phyloP scores from a whole-genome alignment of 2,113 vertebrate species.

The Melanerpes aurifrons region DNA sequence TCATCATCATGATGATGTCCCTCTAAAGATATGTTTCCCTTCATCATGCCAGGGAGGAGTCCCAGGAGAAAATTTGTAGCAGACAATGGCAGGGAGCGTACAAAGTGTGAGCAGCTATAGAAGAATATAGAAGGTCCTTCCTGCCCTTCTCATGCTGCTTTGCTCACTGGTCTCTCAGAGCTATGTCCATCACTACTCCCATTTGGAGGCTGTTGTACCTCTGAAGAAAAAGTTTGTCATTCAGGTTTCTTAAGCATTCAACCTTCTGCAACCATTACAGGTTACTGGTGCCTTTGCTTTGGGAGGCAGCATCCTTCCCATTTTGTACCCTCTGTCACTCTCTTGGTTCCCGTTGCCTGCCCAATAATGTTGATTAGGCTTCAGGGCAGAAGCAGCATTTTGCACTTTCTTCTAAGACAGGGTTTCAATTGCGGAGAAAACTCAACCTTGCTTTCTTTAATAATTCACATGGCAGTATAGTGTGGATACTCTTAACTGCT shows the following conservation, averaged over 20 bases:
- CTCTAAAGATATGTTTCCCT: not conserved
- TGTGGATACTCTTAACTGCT: slow-evolving; percentile 91
- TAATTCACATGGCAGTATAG: slow-evolving; percentile 92
- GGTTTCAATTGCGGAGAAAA: slow-evolving; percentile 56
- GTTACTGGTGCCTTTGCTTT: not conserved
- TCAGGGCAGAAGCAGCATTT: slow-evolving; percentile 66
- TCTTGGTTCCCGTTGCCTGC: slow-evolving; percentile 27
- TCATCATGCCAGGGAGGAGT: not conserved
- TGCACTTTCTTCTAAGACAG: slow-evolving; percentile 53
- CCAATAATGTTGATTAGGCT: slow-evolving; percentile 59
- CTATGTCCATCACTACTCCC: not conserved
- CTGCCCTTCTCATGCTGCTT: not conserved
- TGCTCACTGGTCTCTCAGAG: not conserved
- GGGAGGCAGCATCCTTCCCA: not conserved
- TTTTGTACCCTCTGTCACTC: not conserved
- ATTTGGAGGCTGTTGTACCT: not conserved
- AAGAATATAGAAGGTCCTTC: not conserved
- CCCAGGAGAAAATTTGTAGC: not conserved
- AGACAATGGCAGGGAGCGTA: not conserved
- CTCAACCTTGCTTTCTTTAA: slow-evolving; percentile 83
- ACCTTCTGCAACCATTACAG: not conserved
- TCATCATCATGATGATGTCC: not conserved
- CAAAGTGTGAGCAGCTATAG: not conserved
- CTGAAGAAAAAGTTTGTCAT: fast-evolving
- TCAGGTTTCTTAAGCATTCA: not conserved